Percentiles rank a stretch among this genome's conserved stretches.
phyloP scores from a whole-genome alignment of 2,797 vertebrate genomes.

The Arctocebus calabarensis region DNA sequence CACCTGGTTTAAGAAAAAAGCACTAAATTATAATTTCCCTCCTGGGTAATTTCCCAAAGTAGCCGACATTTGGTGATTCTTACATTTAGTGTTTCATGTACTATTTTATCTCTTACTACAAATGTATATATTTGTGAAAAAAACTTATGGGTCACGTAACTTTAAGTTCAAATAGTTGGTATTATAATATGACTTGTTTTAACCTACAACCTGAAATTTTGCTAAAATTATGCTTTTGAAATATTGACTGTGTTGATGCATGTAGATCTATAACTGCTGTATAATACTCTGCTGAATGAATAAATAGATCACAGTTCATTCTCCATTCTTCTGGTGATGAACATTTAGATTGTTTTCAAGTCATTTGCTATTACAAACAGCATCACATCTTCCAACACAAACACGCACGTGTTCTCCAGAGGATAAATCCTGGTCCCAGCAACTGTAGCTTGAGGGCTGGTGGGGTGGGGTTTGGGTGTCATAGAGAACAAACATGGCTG shows the following conservation, averaged over 20 bases:
- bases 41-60: neutral
- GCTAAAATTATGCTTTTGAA: neutral
- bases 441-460: neutral
- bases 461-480: neutral
- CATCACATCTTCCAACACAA: neutral
- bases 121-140: neutral
- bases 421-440: neutral
- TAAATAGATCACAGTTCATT: neutral
- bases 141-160: neutral
- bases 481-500: neutral
- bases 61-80: neutral
- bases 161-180: neutral
- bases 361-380: neutral
- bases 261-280: neutral
- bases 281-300: neutral
- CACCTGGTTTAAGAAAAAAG: neutral
- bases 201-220: neutral
- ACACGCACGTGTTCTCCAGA: too few relatives aligned
- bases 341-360: neutral
- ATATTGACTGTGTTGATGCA: neutral
- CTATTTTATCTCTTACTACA: constrained; percentile 10
- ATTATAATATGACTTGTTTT: neutral
- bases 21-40: neutral
- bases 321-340: neutral
- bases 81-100: neutral